phyloP scores from a whole-genome alignment of 2,113 vertebrate species.

The Castor canadensis region DNA sequence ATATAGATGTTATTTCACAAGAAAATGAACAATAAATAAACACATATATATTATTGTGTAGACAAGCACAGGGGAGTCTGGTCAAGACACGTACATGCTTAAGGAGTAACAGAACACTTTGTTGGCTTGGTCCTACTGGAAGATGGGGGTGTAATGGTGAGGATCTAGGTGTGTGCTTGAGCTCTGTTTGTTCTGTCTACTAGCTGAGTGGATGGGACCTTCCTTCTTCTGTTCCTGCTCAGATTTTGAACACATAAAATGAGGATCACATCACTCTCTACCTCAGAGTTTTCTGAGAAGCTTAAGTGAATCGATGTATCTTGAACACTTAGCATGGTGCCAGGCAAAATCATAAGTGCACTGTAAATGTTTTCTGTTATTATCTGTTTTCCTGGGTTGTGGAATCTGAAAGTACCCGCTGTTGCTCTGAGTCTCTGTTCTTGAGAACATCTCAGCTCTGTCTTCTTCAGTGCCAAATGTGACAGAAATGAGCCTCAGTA shows the following conservation, averaged over 20 bases:
- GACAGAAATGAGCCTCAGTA: neutral
- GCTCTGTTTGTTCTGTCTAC: neutral
- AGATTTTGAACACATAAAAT: neutral
- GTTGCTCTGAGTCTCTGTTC: neutral
- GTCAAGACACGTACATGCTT: neutral
- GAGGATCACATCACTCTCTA: neutral
- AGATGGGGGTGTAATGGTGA: neutral
- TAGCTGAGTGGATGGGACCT: neutral
- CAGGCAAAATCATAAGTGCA: neutral
- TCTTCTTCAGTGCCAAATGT: neutral
- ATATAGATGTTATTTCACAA: neutral
- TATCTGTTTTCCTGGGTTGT: neutral
- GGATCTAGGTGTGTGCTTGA: neutral
- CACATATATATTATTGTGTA: neutral
- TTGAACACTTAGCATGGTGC: neutral
- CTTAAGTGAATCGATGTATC: neutral
- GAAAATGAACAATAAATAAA: neutral
- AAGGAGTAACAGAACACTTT: neutral
- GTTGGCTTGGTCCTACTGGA: neutral
- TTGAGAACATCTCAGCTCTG: neutral
- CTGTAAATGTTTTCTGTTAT: neutral
- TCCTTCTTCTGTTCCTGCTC: neutral
- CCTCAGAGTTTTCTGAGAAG: neutral
- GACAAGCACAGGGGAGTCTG: neutral
- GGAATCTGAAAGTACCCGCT: neutral